Base-by-base conservation (phyloP, 2,888 invertebrate species). In the Apotomis turbidana region DNA sequence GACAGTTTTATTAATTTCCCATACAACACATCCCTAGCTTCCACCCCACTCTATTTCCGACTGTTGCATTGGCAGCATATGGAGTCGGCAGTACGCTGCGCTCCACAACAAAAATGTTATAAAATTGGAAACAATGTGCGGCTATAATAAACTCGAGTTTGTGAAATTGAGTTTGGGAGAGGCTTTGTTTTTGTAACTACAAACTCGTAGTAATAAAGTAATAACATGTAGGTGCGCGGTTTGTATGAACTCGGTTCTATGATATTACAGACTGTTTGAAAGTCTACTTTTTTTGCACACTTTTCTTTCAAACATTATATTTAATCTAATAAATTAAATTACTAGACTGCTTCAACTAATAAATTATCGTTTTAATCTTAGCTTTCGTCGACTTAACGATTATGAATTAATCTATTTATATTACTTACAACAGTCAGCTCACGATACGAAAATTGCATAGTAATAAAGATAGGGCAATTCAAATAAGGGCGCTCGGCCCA, bases 1-100 rank as follows among this genome's bases (percentile, higher is more conserved):
- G 95, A 95, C 95, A 95, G 95, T 95, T 95, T 95, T 95, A 95
- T 95, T 95, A 95, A 95, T 95, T 95, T 95, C 94, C 93, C 94
- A 88, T 88, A 89, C 86, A 83, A 84, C 87, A 90, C 89, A 87
- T 90, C 89, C 89, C 87, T 83, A 84, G 88, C 89, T 89, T 87
- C 87, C 90, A 90, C 91, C 91, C 91, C 83, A 83, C 82, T 85
- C 85, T 80, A 85, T 85, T 85, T 85, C 83, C 84, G 85, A 93
- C 94, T 89, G 81, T 80, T 84, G 84, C 85, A 84, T 81, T 82
- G 87, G 85, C 82, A 85, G 83, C 91, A 90, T 90, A 90, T 92
- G 90, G 89, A 87, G 79, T 80, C 81, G 81, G 83, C 82, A 85
- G 78, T 83, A 81, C 78, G 79, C 77, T 77, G 74, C 78, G 74